Evolutionary conservation across 1,140 invertebrate genomes (phyloP), one percentile per base, ranked within the genome.

Genomic region (Ceratosolen fusciceps): DNA sequence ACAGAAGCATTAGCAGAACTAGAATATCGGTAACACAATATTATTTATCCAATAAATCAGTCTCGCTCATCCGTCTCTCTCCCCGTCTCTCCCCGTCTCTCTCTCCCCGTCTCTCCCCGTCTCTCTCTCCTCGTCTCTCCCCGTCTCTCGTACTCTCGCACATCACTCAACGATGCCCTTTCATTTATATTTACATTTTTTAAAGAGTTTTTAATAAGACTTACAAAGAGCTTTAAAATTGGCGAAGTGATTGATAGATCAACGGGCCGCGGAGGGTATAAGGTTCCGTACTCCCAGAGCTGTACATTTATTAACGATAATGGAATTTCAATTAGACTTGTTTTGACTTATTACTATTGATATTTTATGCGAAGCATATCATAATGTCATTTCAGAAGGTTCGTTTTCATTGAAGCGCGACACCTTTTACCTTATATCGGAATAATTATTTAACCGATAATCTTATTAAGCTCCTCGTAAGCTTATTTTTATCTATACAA

Each of bases 281-380:
- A 24, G 29, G 16, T 29, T 65, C 21, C 14, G 19, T 26, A 52
- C 2, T 14, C 29, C 5, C 16, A 43, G 26, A 29, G 26, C 26
- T 60, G 54, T n/a, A 49, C 60, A 78, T 52, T 73, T 67, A 79
- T 79, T 68, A 39, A 49, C 52, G 9, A 43, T 73, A 73, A 67
- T 73, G 70, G 70, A 19, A 54, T 79, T 65, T 73, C 58, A 62
- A 79, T 79, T 39, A 43, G 21, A 52, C 49, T 73, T 29, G 54
- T 73, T n/a, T 43, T 65, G 31, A 79, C 58, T 29, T 56, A 79
- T 67, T 65, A 60, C 67, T 65, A 65, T 73, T 37, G 21, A 26
- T 62, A 72, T 31, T 71, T 71, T 60, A 49, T 60, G 24, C 37
- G 58, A 76, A 67, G 29, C 26, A 52, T 68, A 76, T n/a, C n/a